Base-by-base conservation (phyloP, 2,888 invertebrate genomes). In the Allophyes oxyacanthae region DNA sequence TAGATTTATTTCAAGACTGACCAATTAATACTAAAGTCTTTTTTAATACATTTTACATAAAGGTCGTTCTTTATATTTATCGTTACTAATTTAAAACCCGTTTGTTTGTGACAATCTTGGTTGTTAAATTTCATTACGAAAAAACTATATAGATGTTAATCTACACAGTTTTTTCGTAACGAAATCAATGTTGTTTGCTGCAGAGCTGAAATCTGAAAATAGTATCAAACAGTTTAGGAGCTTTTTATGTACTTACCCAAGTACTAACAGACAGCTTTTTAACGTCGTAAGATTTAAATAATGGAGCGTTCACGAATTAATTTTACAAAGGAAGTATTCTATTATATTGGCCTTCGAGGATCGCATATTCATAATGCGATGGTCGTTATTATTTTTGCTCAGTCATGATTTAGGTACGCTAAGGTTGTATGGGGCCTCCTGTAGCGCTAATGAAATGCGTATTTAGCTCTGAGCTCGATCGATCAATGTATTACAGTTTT, bases 321-420 rank as follows among this genome's bases (percentile, higher is more conserved):
- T 64, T 70, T 64, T 32, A 38, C 59, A 62, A 61, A 65, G 60
- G 49, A 63, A 59, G 50, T 61, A 51, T 52, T 67, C 60, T 77
- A 70, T 77, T 71, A 71, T 76, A 60, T 67, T 45, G 70, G 46
- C 53, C 54, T 41, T 54, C 50, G 14, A 63, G 32, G 41, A 58
- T 53, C 45, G 61, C 60, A 14, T 62, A 58, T 63, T 63, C 61
- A 63, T 64, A 70, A 67, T 30, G 45, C 49, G 65, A 58, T 49
- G 57, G 61, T 68, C 59, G 64, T 72, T 63, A 69, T 73, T 63
- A 75, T 74, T 79, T 77, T 72, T 56, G 77, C 74, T 61, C 72
- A 61, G 76, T 81, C 79, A 83, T 81, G 78, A 78, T 78, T 82
- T 76, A 72, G 76, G 75, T 72, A 62, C 70, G 56, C 72, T 76